Percentiles rank a stretch among this genome's conserved stretches.
Conservation (phyloP, 2,113 vertebrate species). For the Cranoglanis bouderius region DNA sequence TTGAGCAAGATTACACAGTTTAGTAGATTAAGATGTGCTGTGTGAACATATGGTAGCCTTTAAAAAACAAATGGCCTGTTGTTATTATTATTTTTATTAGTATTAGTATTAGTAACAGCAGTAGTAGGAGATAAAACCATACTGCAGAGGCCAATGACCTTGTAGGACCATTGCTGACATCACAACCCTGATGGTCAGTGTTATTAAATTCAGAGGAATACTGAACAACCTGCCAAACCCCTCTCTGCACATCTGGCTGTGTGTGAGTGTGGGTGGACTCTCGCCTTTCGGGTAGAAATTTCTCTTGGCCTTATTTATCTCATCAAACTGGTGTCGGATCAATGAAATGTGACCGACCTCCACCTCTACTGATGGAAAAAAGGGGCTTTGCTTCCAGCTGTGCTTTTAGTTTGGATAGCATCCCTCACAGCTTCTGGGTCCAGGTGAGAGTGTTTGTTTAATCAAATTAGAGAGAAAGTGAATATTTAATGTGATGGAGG, state of each 20-base stretch:
- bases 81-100: not conserved
- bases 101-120: not conserved
- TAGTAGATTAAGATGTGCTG: not conserved
- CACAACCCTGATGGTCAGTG: not conserved
- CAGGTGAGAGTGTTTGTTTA: slow-evolving; percentile 71
- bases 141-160: not conserved
- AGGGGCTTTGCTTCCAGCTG: not conserved
- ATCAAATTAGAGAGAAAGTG: slow-evolving; percentile 64
- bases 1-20: not conserved
- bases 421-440: slow-evolving; percentile 63
- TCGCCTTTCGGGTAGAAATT: not conserved
- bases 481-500: slow-evolving; percentile 72
- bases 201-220: not conserved
- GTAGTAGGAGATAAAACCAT: not conserved
- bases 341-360: slow-evolving; percentile 7
- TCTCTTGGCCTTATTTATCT: not conserved
- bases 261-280: not conserved
- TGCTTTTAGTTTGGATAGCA: not conserved
- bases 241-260: not conserved
- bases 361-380: slow-evolving; percentile 2
- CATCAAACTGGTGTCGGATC: not conserved
- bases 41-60: not conserved
- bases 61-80: not conserved
- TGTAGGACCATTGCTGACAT: not conserved
- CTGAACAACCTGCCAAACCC: slow-evolving; percentile 4